A percentile compares a stretch with the other conserved stretches of the same genome.
phyloP scores from a whole-genome alignment of 2,113 vertebrate genomes.

The Thryonomys swinderianus region DNA sequence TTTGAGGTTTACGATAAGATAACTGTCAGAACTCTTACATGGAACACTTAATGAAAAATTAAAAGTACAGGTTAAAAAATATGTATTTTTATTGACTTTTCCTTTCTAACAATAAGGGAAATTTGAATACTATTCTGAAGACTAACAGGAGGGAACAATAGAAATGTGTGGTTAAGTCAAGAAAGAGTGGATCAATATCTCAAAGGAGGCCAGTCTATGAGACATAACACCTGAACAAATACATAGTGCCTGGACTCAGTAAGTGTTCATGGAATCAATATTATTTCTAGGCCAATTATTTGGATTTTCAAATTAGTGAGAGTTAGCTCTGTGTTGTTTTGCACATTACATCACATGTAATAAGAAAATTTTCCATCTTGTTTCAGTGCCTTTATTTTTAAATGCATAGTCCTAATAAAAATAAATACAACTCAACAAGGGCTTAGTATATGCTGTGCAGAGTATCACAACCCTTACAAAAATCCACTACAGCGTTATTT shows the following conservation, averaged over 20 bases:
- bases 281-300: not conserved
- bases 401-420: not conserved
- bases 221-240: not conserved
- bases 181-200: not conserved
- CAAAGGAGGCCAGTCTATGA: not conserved
- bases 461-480: not conserved
- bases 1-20: not conserved
- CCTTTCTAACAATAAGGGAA: not conserved
- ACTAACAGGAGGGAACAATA: not conserved
- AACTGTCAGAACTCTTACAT: not conserved
- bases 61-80: not conserved
- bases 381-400: conserved; percentile 30
- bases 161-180: not conserved
- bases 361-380: not conserved
- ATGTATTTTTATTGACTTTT: not conserved
- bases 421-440: not conserved
- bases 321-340: conserved; percentile 8
- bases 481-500: not conserved
- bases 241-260: not conserved
- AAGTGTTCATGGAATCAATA: not conserved
- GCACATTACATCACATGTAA: not conserved
- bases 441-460: not conserved
- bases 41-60: not conserved
- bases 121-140: not conserved
- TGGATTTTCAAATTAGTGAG: not conserved